Evolutionary conservation across 2,888 invertebrate genomes (phyloP), one percentile per base, ranked within the genome.

Genomic region (Drosophila limbata): DNA sequence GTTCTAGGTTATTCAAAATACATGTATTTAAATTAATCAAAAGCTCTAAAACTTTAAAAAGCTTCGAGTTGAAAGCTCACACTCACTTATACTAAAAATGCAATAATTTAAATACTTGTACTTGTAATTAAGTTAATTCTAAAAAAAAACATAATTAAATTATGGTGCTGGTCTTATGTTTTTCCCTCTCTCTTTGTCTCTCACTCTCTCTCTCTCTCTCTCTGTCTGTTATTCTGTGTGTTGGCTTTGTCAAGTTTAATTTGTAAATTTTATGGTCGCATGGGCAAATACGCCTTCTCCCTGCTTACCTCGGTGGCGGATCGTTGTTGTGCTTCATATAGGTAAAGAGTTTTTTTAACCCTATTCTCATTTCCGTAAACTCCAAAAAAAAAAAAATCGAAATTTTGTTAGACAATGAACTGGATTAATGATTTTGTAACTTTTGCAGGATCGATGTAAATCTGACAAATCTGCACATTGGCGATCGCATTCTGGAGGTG

Each of bases 401-500:
- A 25, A 25, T 1, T 5, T 6, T 25, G n/a, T n/a, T n/a, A n/a
- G n/a, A n/a, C 21, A 21, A 21, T 21, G 21, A 21, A 1, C 3
- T 21, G 1, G 28, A 28, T 8, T 28, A 8, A 28, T 21, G 1
- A 28, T 2, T 0, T 28, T 28, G 28, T 28, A 2, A 8, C 4
- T 6, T 21, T 42, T 42, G 6, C 42, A 42, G 42, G 42, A 94
- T 97, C 86, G 97, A 97, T 89, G 95, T 96, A 65, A 96, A 96
- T 81, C 93, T 97, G 64, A 95, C 97, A 94, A 95, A 96, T 9
- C 93, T 98, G 60, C 97, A 96, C 91, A 96, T 98, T 81, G 98
- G 98, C n/a, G 98, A 98, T 93, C 94, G 96, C 88, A 97, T 98
- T 77, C 93, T 98, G 73, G 98, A 98, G 94, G 97, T 98, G 52